These are phyloP conservation scores for Macrochelys suwanniensis DNA, from an alignment of 2,797 vertebrate species.

Conservation along the genomic window DNA sequence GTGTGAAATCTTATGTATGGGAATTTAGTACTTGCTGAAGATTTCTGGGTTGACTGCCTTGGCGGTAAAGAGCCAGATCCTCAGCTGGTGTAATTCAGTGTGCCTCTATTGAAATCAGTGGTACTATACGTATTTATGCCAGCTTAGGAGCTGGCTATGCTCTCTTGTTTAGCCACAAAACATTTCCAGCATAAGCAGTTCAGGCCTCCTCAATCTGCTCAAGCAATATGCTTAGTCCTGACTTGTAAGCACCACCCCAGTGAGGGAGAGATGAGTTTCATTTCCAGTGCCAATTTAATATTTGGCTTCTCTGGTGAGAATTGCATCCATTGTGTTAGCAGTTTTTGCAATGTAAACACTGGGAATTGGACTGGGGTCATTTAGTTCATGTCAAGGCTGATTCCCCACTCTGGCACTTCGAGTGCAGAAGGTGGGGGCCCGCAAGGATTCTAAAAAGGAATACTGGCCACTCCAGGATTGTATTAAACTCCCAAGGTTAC, in stretches of 20 bases:
- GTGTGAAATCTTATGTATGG: not conserved
- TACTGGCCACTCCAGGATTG: too few species aligned
- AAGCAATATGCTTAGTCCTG: not conserved
- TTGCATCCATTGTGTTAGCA: fast-evolving
- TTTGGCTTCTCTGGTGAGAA: not conserved
- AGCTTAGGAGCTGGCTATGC: not conserved
- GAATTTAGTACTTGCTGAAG: not conserved
- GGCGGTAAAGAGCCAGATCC: not conserved
- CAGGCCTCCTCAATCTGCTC: too few species aligned
- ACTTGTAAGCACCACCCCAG: fast-evolving
- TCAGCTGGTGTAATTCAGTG: not conserved
- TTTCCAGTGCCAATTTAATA: fast-evolving
- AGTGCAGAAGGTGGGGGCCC: too few species aligned
- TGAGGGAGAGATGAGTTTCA: fast-evolving
- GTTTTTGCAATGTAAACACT: not conserved
- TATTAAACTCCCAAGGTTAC: too few species aligned
- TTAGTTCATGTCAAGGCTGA: too few species aligned
- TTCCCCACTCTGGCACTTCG: too few species aligned
- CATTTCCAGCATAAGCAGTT: not conserved
- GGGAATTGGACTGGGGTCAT: not conserved
- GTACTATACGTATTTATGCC: not conserved
- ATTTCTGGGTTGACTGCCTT: not conserved
- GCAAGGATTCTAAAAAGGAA: too few species aligned
- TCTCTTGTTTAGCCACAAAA: not conserved
- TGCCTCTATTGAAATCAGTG: not conserved